Base-by-base conservation (phyloP, 2,113 vertebrate genomes). In the Notothenia rossii region DNA sequence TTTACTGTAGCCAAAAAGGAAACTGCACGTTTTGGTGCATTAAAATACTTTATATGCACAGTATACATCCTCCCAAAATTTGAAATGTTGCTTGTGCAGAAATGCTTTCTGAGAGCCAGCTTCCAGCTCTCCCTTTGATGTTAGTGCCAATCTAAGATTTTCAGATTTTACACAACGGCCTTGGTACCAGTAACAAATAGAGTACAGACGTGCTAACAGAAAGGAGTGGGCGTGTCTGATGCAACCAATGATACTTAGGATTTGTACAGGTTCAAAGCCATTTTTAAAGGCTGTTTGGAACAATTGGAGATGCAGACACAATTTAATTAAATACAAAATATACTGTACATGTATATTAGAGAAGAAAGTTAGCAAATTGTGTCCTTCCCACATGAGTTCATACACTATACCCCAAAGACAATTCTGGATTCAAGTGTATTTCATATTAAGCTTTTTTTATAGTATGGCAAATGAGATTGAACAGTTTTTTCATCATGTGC, bases 81-180 rank as follows among this genome's bases (percentile, higher is more conserved):
- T 17, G 1, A 8, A 40, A 18, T 5, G 18, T 1, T 54, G 62
- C 36, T 58, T 18, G 29, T 62, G 5, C 43, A 14, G n/a, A 17
- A 10, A 14, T 7, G 43, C 40, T 59, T 12, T 40, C 33, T 1
- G 10, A 12, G 15, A 53, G 53, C 8, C 11, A 71, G 51, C 69
- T 25, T n/a, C 58, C 18, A 17, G 70, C 77, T 67, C 51, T 62
- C 36, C 2, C 45, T 79, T 54, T 81, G 70, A 72, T 68, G 36
- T 2, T 10, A 62, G 49, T 72, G 76, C 67, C 73, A 73, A 73
- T 29, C 63, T 55, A 46, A 87, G 45, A 78, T 60, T 62, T 62
- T 46, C 63, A 72, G 5, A 7, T 40, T 29, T 72, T 78, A 61
- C 61, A 48, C 43, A 45, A 9, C 13, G 1, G 40, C 36, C 29